Percentiles rank a stretch among this genome's conserved stretches.
phyloP scores from a whole-genome alignment of 1,140 invertebrate species.

The Neodiprion fabricii region DNA sequence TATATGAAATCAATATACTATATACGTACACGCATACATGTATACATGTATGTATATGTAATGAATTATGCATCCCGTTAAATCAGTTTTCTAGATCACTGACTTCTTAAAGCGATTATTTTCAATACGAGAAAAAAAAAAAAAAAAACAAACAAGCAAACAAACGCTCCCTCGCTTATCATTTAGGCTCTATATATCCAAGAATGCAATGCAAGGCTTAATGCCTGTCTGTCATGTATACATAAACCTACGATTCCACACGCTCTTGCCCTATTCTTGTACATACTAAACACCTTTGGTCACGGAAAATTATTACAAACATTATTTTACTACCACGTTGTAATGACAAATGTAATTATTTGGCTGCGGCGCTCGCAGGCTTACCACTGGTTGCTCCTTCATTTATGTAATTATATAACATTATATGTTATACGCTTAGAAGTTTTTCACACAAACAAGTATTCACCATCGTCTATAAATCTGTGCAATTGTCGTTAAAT shows the following conservation, averaged over 20 bases:
- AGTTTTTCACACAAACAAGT: constrained; percentile 39
- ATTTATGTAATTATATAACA: constrained; percentile 16
- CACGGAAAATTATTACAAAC: constrained; percentile 32
- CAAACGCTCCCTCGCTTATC: constrained; percentile 28
- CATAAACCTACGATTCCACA: constrained; percentile 35
- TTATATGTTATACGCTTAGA: constrained; percentile 5
- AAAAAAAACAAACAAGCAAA: background rate
- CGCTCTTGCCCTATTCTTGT: constrained; percentile 44
- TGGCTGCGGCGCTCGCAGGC: constrained; percentile 58
- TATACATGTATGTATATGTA: too few species aligned
- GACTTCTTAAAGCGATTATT: constrained; percentile 1
- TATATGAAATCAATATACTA: background rate
- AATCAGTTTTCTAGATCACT: constrained; percentile 7
- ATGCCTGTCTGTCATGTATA: constrained; percentile 37
- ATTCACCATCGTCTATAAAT: constrained; percentile 6
- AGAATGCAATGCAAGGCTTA: constrained; percentile 49
- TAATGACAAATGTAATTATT: constrained; percentile 45
- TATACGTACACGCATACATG: background rate
- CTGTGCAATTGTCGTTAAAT: too few species aligned
- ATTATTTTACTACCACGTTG: constrained; percentile 25
- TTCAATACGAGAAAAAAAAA: background rate
- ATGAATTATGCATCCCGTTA: background rate
- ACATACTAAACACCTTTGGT: constrained; percentile 38
- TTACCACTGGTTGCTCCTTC: constrained; percentile 60
- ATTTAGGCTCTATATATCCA: constrained; percentile 17